A percentile compares a stretch with the other conserved stretches of the same genome.
Evolutionary conservation across 1,140 invertebrate species (phyloP).

Genomic region (Trachelipus rathkii): DNA sequence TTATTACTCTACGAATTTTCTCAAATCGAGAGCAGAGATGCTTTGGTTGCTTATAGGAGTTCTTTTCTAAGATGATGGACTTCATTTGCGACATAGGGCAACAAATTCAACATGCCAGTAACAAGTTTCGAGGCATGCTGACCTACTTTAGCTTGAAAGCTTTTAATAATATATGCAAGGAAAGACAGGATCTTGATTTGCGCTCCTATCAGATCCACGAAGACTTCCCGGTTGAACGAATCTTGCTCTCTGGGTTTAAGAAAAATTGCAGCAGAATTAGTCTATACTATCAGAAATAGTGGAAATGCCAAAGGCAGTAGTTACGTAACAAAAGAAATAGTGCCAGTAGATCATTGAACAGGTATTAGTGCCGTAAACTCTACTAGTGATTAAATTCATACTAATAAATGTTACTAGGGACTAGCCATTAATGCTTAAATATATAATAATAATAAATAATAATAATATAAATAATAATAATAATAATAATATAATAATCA

Average conservation of each 20-base stretch:
- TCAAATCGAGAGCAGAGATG: constrained; percentile 90
- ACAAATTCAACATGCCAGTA: constrained; percentile 83
- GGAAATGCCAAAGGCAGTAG: no score
- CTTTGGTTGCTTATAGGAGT: constrained; percentile 82
- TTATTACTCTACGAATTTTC: constrained; percentile 70
- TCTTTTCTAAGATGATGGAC: constrained; percentile 90
- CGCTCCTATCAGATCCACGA: constrained; percentile 96
- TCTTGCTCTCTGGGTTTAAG: constrained; percentile 34
- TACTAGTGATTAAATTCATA: no score
- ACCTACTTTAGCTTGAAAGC: constrained; percentile 80
- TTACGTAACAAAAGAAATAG: no score
- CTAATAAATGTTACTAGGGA: no score
- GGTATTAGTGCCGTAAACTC: no score
- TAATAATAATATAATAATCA: no score
- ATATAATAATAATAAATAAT: no score
- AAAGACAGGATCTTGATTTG: constrained; percentile 96
- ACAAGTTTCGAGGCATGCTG: constrained; percentile 79
- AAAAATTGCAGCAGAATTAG: no score
- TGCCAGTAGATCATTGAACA: no score
- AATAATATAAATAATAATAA: no score
- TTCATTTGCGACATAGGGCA: constrained; percentile 88
- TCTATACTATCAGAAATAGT: no score
- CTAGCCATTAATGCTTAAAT: no score
- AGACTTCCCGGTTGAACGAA: constrained; percentile 88
- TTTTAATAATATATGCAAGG: constrained; percentile 88